Base-by-base conservation (phyloP, 2,113 vertebrate species). In the Amia ocellicauda region DNA sequence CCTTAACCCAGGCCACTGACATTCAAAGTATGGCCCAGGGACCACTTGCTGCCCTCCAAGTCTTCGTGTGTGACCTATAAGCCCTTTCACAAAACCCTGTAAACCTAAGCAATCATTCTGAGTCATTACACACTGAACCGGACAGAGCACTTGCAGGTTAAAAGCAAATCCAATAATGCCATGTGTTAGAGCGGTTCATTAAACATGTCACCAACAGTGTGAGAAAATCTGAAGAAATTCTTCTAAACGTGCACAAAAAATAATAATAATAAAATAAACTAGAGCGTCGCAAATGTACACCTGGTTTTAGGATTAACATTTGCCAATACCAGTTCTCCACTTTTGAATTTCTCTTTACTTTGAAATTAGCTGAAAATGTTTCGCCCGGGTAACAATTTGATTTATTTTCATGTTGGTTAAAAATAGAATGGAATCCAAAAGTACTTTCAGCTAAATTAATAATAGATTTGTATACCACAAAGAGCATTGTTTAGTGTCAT, bases 141-240 rank as follows among this genome's bases (percentile, higher is more conserved):
- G 51, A 53, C 51, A 53, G 51, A 53, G 51, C 51, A 23, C 51
- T 53, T 27, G 24, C 20, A 53, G 51, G 51, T 53, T 53, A 23
- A 53, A 53, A 54, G 51, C 20, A 54, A 54, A 54, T 54, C 51
- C 22, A 54, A 54, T 54, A 54, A 54, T 54, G 24, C 20, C 22
- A 22, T 54, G 24, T 54, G 51, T 24, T 24, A 54, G 51, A 54
- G 51, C 22, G 51, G 20, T 54, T 54, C 51, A 54, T 54, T 54
- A 54, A 54, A 24, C 51, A 54, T 54, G 51, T 54, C 51, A 54
- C 51, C 20, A 13, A 27, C 22, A 22, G 51, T 23, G 20, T 7
- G 24, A 27, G 51, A 54, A 54, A 54, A 54, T 54, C 22, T 54
- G 51, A 54, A 54, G 11, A 14, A 23, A 54, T 54, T 22, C 3